A percentile compares a stretch with the other conserved stretches of the same genome.
Evolutionary conservation across 2,888 invertebrate species (phyloP).

Genomic region (Agrilus biguttatus): DNA sequence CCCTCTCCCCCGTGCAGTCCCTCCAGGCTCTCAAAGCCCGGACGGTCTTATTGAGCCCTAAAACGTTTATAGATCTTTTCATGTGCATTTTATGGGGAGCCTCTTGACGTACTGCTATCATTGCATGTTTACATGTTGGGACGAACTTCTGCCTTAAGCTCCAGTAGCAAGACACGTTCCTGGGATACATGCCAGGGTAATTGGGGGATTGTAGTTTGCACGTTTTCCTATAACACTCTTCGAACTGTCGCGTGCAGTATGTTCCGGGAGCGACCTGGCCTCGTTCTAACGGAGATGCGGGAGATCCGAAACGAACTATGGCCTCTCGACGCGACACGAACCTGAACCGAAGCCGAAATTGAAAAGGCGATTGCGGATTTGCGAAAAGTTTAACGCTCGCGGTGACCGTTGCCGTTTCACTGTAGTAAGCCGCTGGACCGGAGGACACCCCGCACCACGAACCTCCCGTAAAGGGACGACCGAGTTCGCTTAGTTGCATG

Average conservation of each 20-base stretch:
- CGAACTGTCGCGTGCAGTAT: slow-evolving; percentile 62
- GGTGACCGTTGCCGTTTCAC: slow-evolving; percentile 80
- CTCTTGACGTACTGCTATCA: slow-evolving; percentile 73
- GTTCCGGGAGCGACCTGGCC: slow-evolving; percentile 60
- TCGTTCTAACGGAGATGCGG: slow-evolving; percentile 63
- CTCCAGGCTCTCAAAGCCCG: slow-evolving; percentile 66
- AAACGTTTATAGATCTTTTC: slow-evolving; percentile 49
- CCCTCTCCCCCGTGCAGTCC: slow-evolving; percentile 69
- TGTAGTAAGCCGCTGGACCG: slow-evolving; percentile 72
- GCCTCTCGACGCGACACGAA: slow-evolving; percentile 70
- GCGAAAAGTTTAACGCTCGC: slow-evolving; percentile 68
- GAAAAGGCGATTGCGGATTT: slow-evolving; percentile 60
- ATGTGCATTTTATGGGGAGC: slow-evolving; percentile 59
- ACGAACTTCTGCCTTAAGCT: slow-evolving; percentile 72
- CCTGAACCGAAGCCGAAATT: slow-evolving; percentile 65
- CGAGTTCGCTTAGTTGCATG: slow-evolving; percentile 75
- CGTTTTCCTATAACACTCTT: slow-evolving; percentile 70
- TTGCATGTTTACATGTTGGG: slow-evolving; percentile 80
- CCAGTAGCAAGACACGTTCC: slow-evolving; percentile 87
- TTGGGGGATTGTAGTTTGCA: slow-evolving; percentile 82
- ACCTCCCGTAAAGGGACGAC: slow-evolving; percentile 76
- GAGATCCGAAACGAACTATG: slow-evolving; percentile 63
- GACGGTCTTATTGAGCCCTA: slow-evolving; percentile 53
- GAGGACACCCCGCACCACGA: slow-evolving; percentile 80
- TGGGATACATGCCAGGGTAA: slow-evolving; percentile 76